phyloP scores from a whole-genome alignment of 2,797 vertebrate genomes.

The Taeniopygia guttata region DNA sequence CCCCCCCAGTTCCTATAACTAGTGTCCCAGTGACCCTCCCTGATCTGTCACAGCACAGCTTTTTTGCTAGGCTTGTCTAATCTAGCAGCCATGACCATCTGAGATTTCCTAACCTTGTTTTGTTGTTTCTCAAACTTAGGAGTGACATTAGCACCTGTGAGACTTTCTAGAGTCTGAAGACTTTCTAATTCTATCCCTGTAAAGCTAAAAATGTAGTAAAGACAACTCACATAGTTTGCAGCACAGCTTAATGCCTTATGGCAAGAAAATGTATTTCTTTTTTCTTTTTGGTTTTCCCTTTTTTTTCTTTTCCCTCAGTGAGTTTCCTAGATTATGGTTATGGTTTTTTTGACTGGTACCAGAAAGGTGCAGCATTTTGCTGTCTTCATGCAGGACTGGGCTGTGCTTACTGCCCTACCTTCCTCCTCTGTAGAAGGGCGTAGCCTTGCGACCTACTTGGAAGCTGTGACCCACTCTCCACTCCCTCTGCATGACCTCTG shows the following conservation, averaged over 20 bases:
- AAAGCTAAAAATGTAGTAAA: background rate
- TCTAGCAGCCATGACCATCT: background rate
- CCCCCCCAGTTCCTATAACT: background rate
- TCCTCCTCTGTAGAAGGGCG: background rate
- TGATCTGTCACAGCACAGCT: background rate
- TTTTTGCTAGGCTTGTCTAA: background rate
- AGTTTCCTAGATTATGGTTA: background rate
- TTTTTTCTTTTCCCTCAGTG: background rate
- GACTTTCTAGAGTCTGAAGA: background rate
- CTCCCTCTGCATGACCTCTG: background rate
- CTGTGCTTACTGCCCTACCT: background rate
- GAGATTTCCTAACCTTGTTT: background rate
- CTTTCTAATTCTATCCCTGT: background rate
- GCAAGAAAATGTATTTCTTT: background rate
- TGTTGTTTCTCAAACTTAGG: background rate
- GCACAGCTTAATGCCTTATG: background rate
- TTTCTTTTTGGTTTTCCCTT: background rate
- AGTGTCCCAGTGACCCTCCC: background rate
- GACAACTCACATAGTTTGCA: rapidly evolving
- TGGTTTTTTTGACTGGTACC: background rate
- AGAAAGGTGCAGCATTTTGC: background rate
- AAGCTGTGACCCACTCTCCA: background rate
- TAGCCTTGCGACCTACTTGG: background rate
- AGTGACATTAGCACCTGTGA: background rate
- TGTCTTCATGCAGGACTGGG: background rate